Evolutionary conservation across 1,140 invertebrate genomes (phyloP).

Genomic region (Carcinoscorpius rotundicauda): DNA sequence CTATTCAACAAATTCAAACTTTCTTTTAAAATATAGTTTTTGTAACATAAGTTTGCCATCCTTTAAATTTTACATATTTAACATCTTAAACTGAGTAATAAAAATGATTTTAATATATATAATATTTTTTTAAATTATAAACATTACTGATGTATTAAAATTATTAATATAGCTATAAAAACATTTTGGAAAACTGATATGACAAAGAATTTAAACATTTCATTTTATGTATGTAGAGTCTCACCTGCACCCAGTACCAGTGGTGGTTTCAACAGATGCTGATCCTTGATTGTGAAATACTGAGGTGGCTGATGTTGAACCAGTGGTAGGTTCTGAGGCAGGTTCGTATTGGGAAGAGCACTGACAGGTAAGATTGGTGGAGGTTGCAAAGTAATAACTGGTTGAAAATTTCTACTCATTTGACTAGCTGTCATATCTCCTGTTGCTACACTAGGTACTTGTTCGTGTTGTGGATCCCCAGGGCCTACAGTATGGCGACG

Average conservation of each 20-base stretch:
- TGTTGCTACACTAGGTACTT: slow-evolving; percentile 21
- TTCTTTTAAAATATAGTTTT: too few relatives aligned
- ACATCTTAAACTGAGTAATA: too few relatives aligned
- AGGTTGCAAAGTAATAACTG: slow-evolving; percentile 8
- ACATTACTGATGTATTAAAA: too few relatives aligned
- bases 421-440: slow-evolving; percentile 25
- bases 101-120: too few relatives aligned
- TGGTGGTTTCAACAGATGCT: slow-evolving; percentile 83
- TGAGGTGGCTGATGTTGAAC: slow-evolving; percentile 61
- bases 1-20: too few relatives aligned
- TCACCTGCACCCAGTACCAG: slow-evolving; percentile 71
- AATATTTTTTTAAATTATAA: too few relatives aligned
- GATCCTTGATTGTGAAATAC: slow-evolving; percentile 81
- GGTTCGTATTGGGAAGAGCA: slow-evolving; percentile 47
- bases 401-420: background rate
- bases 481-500: slow-evolving; percentile 85
- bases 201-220: too few relatives aligned
- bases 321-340: slow-evolving; percentile 58
- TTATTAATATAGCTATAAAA: too few relatives aligned
- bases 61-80: too few relatives aligned
- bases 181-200: too few relatives aligned
- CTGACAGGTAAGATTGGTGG: slow-evolving; percentile 27
- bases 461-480: slow-evolving; percentile 49
- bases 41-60: too few relatives aligned
- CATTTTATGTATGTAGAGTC: slow-evolving; percentile 15